Evolutionary conservation across 2,797 vertebrate species (phyloP).

Genomic region (Forpus xanthops): DNA sequence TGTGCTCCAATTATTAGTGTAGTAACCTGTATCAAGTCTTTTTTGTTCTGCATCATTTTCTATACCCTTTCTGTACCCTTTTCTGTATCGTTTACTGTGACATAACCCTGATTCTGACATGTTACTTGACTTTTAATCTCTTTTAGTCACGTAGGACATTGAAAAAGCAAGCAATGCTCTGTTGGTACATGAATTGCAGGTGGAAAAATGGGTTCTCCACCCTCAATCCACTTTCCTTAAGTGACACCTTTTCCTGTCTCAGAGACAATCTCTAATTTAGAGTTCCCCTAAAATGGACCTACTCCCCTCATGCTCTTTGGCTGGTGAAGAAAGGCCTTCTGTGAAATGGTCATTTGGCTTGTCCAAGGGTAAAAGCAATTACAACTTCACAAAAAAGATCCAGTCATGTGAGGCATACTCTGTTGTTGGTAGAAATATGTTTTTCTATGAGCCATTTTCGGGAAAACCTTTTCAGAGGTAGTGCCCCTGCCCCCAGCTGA

Average conservation of each 20-base stretch:
- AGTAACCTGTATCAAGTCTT: background rate
- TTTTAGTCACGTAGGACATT: background rate
- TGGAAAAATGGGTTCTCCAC: background rate
- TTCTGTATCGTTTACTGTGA: background rate
- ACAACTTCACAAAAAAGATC: background rate
- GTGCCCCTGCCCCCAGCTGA: background rate
- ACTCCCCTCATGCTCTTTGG: background rate
- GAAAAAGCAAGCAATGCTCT: background rate
- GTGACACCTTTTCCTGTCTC: slow-evolving; percentile 3
- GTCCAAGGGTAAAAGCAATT: background rate
- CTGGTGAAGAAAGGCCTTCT: background rate
- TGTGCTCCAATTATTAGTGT: background rate
- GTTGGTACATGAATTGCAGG: background rate
- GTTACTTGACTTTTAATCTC: background rate
- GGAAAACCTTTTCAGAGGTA: background rate
- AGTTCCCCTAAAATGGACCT: background rate
- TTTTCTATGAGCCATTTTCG: background rate
- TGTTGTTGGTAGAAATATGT: background rate
- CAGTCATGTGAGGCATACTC: background rate
- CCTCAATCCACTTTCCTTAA: background rate
- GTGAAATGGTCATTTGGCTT: background rate
- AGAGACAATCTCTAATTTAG: background rate
- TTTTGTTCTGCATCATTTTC: background rate
- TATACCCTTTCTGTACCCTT: background rate
- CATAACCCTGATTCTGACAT: background rate